A percentile compares a stretch with the other conserved stretches of the same genome.
Evolutionary conservation across 2,113 vertebrate species (phyloP).

Genomic region (Calidris pugnax): DNA sequence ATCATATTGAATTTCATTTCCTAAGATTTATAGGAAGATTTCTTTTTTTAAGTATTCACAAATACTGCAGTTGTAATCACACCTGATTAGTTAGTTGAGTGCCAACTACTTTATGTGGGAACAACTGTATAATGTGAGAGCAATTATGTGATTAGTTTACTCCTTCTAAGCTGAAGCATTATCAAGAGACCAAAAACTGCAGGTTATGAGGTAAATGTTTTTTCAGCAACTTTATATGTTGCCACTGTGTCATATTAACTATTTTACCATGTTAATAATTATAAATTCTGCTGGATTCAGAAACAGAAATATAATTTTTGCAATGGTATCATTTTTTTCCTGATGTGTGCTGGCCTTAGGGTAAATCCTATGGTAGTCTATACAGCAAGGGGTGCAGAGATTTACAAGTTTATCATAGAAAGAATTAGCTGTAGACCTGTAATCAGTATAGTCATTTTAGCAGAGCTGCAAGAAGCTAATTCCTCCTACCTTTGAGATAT

Average conservation of each 20-base stretch:
- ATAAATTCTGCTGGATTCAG: not conserved
- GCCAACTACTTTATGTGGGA: constrained; percentile 47
- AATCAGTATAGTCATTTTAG: not conserved
- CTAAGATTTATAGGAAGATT: not conserved
- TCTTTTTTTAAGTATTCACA: constrained; percentile 6
- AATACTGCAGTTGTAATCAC: constrained; percentile 38
- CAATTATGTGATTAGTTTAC: constrained; percentile 61
- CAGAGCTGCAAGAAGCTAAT: not conserved
- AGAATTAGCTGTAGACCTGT: not conserved
- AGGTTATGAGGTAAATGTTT: not conserved
- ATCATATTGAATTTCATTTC: not conserved
- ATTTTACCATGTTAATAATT: not conserved
- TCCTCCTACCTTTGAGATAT: not conserved
- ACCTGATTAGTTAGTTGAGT: constrained; percentile 59
- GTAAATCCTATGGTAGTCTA: not conserved
- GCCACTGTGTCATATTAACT: not conserved
- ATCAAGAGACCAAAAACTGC: constrained; percentile 8
- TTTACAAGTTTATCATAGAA: not conserved
- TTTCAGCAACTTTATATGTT: not conserved
- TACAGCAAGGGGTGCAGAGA: not conserved
- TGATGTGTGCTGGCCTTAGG: not conserved
- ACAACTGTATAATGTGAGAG: constrained; percentile 56
- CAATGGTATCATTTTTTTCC: not conserved
- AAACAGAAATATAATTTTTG: not conserved
- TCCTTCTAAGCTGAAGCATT: constrained; percentile 26